phyloP scores from a whole-genome alignment of 2,113 vertebrate genomes.

The pig (Sus scrofa) region DNA sequence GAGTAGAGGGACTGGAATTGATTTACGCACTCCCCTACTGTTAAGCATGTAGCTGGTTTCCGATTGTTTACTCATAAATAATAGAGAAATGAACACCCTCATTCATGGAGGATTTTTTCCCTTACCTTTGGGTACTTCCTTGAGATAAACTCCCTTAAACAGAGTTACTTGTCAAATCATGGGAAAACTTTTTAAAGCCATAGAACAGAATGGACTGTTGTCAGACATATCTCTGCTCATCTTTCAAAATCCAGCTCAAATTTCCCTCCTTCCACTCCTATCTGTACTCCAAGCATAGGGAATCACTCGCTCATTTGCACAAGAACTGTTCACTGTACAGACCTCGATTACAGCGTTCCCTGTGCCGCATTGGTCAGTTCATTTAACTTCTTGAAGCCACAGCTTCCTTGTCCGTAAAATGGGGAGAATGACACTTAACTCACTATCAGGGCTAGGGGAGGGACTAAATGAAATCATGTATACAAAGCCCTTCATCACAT shows the following conservation, averaged over 20 bases:
- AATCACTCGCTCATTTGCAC: background rate
- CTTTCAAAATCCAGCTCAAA: background rate
- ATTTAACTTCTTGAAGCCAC: background rate
- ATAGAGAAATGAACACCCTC: background rate
- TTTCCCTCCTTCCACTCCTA: background rate
- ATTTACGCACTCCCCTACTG: slow-evolving; percentile 18
- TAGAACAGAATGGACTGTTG: background rate
- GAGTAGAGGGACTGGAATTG: background rate
- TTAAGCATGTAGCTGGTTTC: slow-evolving; percentile 21
- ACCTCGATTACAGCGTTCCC: background rate
- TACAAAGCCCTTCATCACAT: background rate
- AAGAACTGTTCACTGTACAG: background rate
- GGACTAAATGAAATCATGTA: slow-evolving; percentile 7
- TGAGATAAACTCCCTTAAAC: background rate
- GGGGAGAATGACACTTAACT: background rate
- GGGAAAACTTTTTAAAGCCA: background rate
- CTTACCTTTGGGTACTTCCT: slow-evolving; percentile 10
- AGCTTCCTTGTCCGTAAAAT: background rate
- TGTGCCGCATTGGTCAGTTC: background rate
- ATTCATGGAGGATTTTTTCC: background rate
- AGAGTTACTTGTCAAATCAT: background rate
- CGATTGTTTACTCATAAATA: slow-evolving; percentile 38
- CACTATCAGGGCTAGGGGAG: background rate
- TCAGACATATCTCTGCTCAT: background rate
- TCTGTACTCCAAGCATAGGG: background rate